Conservation (phyloP, 2,888 invertebrate species). For the Scrobipalpa atriplicella region DNA sequence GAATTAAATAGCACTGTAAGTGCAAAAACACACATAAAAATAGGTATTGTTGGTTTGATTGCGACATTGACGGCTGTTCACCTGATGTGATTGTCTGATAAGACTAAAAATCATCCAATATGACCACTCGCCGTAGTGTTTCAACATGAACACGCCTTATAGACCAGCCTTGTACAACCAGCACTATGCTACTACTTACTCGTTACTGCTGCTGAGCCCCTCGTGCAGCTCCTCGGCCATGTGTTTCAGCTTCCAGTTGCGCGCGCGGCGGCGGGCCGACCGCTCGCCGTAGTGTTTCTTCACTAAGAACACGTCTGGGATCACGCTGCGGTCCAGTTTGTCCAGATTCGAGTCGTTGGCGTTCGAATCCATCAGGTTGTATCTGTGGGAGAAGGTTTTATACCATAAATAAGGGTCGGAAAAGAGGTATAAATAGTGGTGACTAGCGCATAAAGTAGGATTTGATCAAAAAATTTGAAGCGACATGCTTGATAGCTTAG, state of each 20-base stretch:
- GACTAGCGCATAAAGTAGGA: too few relatives aligned
- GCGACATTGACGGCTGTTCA: too few relatives aligned
- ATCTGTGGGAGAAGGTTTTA: conserved; percentile 77
- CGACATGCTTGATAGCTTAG: too few relatives aligned
- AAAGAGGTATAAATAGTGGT: too few relatives aligned
- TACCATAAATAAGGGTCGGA: too few relatives aligned
- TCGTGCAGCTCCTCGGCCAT: conserved; percentile 85
- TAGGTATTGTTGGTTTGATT: too few relatives aligned
- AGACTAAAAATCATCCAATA: too few relatives aligned
- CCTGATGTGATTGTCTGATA: too few relatives aligned
- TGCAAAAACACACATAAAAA: too few relatives aligned
- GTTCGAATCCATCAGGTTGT: conserved; percentile 95
- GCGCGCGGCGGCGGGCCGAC: conserved; percentile 86
- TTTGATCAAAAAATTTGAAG: too few relatives aligned
- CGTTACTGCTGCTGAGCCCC: conserved; percentile 82
- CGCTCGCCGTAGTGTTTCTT: conserved; percentile 94
- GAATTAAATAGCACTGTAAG: too few relatives aligned
- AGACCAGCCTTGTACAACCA: too few relatives aligned
- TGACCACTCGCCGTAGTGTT: conserved; percentile 90
- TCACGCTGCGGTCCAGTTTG: conserved; percentile 84
- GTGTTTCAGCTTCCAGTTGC: conserved; percentile 96
- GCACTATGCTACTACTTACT: conserved; percentile 50
- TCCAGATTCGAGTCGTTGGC: conserved; percentile 96
- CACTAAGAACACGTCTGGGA: conserved; percentile 97
- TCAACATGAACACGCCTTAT: conserved; percentile 95